phyloP scores from a whole-genome alignment of 2,888 invertebrate genomes.

The Crioceris asparagi region DNA sequence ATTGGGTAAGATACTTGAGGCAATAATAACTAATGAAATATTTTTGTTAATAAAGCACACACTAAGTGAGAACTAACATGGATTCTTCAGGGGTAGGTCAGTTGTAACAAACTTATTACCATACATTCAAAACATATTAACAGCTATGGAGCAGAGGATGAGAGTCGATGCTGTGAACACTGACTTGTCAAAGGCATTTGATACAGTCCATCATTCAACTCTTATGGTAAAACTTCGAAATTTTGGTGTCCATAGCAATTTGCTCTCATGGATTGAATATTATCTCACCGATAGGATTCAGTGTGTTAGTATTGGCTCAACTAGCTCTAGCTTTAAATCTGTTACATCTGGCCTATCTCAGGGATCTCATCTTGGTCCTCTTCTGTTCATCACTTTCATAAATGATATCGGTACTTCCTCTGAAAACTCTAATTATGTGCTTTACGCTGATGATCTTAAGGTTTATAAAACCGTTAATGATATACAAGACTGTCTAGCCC shows the following conservation, averaged over 20 bases:
- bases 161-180: not conserved
- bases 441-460: too few species aligned
- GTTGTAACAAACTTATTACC: not conserved
- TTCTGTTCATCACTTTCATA: too few species aligned
- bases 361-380: not conserved
- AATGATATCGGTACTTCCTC: too few species aligned
- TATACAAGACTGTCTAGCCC: too few species aligned
- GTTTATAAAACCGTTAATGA: too few species aligned
- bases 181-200: not conserved
- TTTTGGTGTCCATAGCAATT: not conserved
- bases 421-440: too few species aligned
- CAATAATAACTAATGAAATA: too few species aligned
- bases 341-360: not conserved
- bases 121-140: not conserved
- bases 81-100: not conserved
- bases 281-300: not conserved
- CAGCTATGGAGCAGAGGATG: not conserved
- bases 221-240: not conserved
- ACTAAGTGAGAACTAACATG: not conserved
- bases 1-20: too few species aligned
- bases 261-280: not conserved
- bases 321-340: not conserved
- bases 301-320: too few species aligned
- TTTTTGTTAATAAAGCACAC: not conserved
- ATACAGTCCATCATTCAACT: not conserved